Base-by-base conservation (phyloP, 2,113 vertebrate genomes). In the Corydoras maculifer region DNA sequence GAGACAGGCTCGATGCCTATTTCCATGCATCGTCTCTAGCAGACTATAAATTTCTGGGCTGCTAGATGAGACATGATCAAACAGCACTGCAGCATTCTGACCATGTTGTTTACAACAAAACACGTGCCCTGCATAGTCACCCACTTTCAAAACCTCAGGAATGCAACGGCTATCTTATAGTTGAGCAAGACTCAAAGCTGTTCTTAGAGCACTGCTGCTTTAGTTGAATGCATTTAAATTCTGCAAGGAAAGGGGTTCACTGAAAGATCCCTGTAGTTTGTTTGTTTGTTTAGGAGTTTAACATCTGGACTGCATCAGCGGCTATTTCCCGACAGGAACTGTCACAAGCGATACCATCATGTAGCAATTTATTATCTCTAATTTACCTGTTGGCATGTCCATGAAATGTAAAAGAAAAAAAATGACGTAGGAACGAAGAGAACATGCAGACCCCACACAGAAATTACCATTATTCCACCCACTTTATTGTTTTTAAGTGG, bases 71-170 rank as follows among this genome's bases (percentile, higher is more conserved):
- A 75, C 64, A 72, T 14, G 65, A 68, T 59, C 32, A n/a, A 75
- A 68, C 32, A 14, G 64, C 73, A 75, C 64, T 60, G 62, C 49
- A 61, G 65, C 64, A 71, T 18, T 72, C 48, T 29, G 29, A 75
- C 77, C 62, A 69, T 1, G 62, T 43, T 78, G 77, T 78, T 78
- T 78, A 78, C 77, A 75, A 60, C 77, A 72, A 78, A 75, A 75
- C 73, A 75, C 65, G 60, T 43, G 13, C 72, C 49, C 68, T 69
- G 72, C 73, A 55, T 65, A 70, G 55, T 49, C 65, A 55, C 76
- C 72, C 65, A 50, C 53, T 15, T 48, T 72, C 75, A 65, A 77
- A 77, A 62, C 78, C 78, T 75, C 78, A 77, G 69, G 75, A 80
- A 80, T 80, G 65, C 65, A 57, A 29, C 25, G 65, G 64, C 43